Conservation (phyloP, 2,888 invertebrate species). For the Antheraea assamensis region DNA sequence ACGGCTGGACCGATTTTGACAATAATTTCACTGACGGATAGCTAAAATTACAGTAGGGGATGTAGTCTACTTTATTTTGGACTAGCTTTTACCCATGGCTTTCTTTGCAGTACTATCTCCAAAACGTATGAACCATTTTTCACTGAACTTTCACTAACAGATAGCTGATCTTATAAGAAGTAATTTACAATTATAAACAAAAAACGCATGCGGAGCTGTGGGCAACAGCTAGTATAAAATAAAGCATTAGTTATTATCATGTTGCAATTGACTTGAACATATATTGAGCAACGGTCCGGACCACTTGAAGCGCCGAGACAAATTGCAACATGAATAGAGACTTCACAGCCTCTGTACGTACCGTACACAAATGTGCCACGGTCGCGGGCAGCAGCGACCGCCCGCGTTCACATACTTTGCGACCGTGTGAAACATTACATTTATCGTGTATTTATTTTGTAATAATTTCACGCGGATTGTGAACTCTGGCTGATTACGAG, state of each 20-base stretch:
- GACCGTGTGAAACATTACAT: not conserved
- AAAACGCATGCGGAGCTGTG: too few species aligned
- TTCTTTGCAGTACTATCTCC: too few species aligned
- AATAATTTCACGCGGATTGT: not conserved
- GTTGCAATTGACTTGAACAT: not conserved
- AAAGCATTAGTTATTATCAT: not conserved
- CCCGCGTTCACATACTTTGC: not conserved
- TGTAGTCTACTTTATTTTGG: too few species aligned
- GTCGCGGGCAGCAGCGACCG: not conserved
- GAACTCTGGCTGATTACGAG: not conserved
- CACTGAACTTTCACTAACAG: too few species aligned
- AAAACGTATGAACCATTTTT: too few species aligned
- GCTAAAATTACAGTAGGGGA: too few species aligned
- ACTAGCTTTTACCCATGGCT: too few species aligned
- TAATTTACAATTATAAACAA: too few species aligned
- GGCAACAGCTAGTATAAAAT: not conserved
- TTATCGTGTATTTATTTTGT: not conserved
- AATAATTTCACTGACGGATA: too few species aligned
- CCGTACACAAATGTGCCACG: not conserved
- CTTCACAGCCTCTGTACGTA: not conserved
- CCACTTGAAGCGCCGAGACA: conserved; percentile 3
- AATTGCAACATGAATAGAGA: conserved; percentile 7
- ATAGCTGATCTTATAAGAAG: too few species aligned
- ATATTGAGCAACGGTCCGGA: not conserved
- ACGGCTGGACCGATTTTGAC: too few species aligned